These are phyloP conservation scores for Xylophagus ater DNA, from an alignment of 2,888 invertebrate species.

Conservation along the genomic window DNA sequence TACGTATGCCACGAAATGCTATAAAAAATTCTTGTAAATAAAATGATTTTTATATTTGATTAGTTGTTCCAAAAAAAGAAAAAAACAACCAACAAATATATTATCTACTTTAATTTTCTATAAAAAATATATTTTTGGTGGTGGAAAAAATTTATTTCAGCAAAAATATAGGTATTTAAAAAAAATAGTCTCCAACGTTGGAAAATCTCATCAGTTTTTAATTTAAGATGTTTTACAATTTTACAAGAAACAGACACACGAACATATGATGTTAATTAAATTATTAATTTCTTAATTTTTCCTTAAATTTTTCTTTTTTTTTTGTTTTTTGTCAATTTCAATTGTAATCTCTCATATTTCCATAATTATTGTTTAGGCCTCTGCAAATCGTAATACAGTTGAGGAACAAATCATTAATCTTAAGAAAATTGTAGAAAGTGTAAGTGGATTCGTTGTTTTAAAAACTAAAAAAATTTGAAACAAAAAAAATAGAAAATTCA, in stretches of 20 bases:
- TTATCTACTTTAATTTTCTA: neutral
- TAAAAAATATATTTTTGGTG: neutral
- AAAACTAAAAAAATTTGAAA: too few species aligned
- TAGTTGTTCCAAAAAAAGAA: neutral
- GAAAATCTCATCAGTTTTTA: too few species aligned
- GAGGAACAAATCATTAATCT: conserved; percentile 63
- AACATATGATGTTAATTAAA: too few species aligned
- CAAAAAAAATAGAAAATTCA: too few species aligned
- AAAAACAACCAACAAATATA: neutral
- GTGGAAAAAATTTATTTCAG: conserved; percentile 1
- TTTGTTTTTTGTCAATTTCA: neutral
- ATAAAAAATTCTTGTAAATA: neutral
- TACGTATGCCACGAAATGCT: conserved; percentile 1
- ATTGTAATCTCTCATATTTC: neutral
- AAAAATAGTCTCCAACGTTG: too few species aligned
- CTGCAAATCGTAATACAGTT: conserved; percentile 58
- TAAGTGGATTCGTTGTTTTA: too few species aligned
- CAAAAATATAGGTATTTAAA: too few species aligned
- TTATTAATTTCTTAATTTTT: too few species aligned
- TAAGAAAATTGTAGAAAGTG: conserved; percentile 60
- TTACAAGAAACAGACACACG: too few species aligned
- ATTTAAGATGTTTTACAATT: too few species aligned
- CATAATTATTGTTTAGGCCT: conserved; percentile 43
- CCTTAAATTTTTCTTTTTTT: neutral
- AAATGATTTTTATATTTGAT: too few species aligned